Evolutionary conservation across 2,797 vertebrate species (phyloP), one percentile per base, ranked within the genome.

Genomic region (Kryptopterus vitreolus): DNA sequence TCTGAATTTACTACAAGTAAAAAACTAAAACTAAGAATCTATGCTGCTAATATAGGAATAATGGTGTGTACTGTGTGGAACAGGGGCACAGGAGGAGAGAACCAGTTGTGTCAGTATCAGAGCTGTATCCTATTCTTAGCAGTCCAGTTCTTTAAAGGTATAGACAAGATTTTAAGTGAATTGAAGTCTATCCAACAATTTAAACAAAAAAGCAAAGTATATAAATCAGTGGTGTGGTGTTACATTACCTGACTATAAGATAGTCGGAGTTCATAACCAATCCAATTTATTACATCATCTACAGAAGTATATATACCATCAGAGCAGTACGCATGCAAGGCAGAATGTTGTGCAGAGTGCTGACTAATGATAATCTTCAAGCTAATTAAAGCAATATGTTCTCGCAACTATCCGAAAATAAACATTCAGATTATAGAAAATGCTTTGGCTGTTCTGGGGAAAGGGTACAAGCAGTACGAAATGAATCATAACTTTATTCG

Each of bases 1-100:
- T 16, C 38, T 48, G 65, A 74, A 38, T 29, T n/a, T 80, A 66
- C 22, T 66, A 38, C 15, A 62, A 63, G 31, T n/a, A 35, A 62
- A 62, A 33, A 62, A 8, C 7, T 62, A 62, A 31, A 20, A 33
- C 29, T 31, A 29, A 61, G 59, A 61, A 53, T 18, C 4, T 22
- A 33, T 33, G 12, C 26, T 61, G 16, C 26, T 7, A 8, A 31
- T 16, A 61, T 29, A 61, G 29, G 29, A 33, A 62, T 62, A 62
- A 31, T 18, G 31, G 59, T 31, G 26, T 33, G 9, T 35, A 22
- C 18, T 22, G 33, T 35, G 7, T 63, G 8, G 9, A 33, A 31
- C 20, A 62, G 16, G 61, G 31, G 33, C 4, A 15, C 31, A 3
- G 18, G 18, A 35, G 31, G 20, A 65, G 61, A 62, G 10, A 65